Percentiles rank a stretch among this genome's conserved stretches.
Evolutionary conservation across 2,797 vertebrate genomes (phyloP).

Genomic region (Microctenopoma stevenorrisi): DNA sequence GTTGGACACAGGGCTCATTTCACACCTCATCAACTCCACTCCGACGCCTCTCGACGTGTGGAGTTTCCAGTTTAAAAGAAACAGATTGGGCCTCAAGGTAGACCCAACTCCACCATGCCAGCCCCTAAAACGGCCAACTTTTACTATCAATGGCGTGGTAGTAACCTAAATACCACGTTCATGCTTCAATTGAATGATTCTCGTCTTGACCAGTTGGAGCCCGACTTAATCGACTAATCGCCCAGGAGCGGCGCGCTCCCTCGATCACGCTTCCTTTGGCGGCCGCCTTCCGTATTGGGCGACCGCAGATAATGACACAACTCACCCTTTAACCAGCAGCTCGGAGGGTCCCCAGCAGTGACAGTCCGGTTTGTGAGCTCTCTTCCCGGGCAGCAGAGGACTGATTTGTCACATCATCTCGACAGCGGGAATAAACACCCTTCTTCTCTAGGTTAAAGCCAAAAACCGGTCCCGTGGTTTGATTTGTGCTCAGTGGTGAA

Average conservation of each 20-base stretch:
- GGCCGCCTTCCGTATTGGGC: slow-evolving; percentile 55
- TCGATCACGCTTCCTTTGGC: slow-evolving; percentile 62
- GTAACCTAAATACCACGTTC: not conserved
- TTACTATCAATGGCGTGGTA: slow-evolving; percentile 11
- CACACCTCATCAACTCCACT: slow-evolving; percentile 29
- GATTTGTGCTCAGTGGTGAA: slow-evolving; percentile 36
- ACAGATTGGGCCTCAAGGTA: slow-evolving; percentile 40
- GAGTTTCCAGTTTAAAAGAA: slow-evolving; percentile 27
- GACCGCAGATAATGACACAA: slow-evolving; percentile 57
- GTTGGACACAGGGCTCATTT: slow-evolving; percentile 24
- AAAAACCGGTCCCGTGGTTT: slow-evolving; percentile 42
- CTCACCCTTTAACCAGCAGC: slow-evolving; percentile 77
- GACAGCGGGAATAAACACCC: slow-evolving; percentile 53
- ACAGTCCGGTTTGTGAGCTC: slow-evolving; percentile 51
- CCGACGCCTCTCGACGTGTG: slow-evolving; percentile 2
- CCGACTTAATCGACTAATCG: slow-evolving; percentile 20
- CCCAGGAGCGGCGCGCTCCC: slow-evolving; percentile 12
- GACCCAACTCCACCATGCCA: not conserved
- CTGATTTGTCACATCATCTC: slow-evolving; percentile 81
- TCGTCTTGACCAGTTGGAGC: slow-evolving; percentile 11
- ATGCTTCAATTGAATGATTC: not conserved
- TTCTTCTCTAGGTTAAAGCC: slow-evolving; percentile 45
- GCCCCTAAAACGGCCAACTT: slow-evolving; percentile 46
- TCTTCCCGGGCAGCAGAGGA: slow-evolving; percentile 42
- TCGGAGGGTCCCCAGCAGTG: slow-evolving; percentile 61